A percentile compares a stretch with the other conserved stretches of the same genome.
Evolutionary conservation across 2,888 invertebrate genomes (phyloP).

Genomic region (Apamea epomidion): DNA sequence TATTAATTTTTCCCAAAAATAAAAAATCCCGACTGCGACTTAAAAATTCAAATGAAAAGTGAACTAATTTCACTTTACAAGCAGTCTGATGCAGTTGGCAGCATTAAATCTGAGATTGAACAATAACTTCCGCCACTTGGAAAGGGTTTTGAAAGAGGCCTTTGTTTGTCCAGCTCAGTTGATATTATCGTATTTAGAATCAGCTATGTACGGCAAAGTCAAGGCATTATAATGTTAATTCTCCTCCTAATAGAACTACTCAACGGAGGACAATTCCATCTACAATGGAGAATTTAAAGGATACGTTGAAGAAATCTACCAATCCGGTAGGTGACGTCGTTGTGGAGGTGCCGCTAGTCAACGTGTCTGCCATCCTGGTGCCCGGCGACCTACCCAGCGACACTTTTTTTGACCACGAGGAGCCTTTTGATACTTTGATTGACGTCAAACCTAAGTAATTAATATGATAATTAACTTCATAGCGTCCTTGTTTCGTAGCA

Average conservation of each 20-base stretch:
- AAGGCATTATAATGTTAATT: neutral
- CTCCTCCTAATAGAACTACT: conserved; percentile 22
- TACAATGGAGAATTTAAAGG: conserved; percentile 9
- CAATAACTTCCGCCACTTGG: neutral
- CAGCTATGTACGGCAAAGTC: neutral
- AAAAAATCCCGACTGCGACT: neutral
- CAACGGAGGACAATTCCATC: conserved; percentile 14
- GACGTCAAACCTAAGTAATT: conserved; percentile 75
- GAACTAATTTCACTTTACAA: neutral
- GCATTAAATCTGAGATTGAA: neutral
- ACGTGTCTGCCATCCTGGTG: conserved; percentile 76
- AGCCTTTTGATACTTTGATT: conserved; percentile 75
- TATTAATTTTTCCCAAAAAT: neutral
- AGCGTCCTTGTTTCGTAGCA: neutral
- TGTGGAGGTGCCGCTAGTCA: conserved; percentile 81
- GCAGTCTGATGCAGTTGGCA: neutral
- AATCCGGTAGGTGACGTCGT: conserved; percentile 60
- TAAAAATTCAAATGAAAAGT: neutral
- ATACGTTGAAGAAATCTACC: conserved; percentile 41
- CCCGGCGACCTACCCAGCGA: conserved; percentile 45
- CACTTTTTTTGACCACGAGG: conserved; percentile 67
- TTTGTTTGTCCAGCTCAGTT: neutral
- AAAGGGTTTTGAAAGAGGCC: neutral
- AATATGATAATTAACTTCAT: neutral
- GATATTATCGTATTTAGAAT: neutral